phyloP scores from a whole-genome alignment of 1,140 invertebrate species.

The Hylaeus volcanicus region DNA sequence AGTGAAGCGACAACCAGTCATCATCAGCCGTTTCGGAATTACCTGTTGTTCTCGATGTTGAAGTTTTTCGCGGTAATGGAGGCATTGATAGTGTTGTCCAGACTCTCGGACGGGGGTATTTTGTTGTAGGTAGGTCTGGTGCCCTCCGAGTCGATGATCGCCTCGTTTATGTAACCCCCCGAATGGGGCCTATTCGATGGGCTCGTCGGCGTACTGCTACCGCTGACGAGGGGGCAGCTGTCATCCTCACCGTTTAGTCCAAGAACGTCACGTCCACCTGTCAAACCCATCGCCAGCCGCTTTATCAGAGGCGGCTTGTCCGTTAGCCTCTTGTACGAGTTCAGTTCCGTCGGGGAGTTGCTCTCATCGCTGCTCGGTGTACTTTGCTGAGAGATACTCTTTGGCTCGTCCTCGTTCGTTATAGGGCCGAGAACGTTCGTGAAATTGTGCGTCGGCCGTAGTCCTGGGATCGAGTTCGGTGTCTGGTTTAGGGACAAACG shows the following conservation, averaged over 20 bases:
- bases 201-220: conserved; percentile 81
- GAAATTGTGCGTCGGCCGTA: conserved; percentile 80
- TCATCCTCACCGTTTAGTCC: conserved; percentile 80
- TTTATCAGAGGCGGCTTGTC: conserved; percentile 93
- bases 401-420: conserved; percentile 75
- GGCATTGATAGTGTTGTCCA: conserved; percentile 80
- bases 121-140: conserved; percentile 77
- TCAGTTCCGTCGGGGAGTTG: conserved; percentile 93
- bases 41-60: conserved; percentile 82
- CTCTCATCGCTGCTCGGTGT: conserved; percentile 92
- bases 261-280: conserved; percentile 77
- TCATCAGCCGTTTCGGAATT: not conserved
- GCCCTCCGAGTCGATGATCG: conserved; percentile 80
- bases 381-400: conserved; percentile 82
- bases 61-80: conserved; percentile 80
- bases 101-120: conserved; percentile 75
- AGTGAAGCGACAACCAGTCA: not conserved
- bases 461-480: conserved; percentile 81
- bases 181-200: conserved; percentile 84
- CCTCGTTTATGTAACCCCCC: conserved; percentile 90
- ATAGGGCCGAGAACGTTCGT: conserved; percentile 78
- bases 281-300: conserved; percentile 86
- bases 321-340: conserved; percentile 89
- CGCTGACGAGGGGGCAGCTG: conserved; percentile 84
- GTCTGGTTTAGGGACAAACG: conserved; percentile 59